These are phyloP conservation scores for Malaclemys terrapin DNA, from an alignment of 2,113 vertebrate genomes.

Conservation along the genomic window DNA sequence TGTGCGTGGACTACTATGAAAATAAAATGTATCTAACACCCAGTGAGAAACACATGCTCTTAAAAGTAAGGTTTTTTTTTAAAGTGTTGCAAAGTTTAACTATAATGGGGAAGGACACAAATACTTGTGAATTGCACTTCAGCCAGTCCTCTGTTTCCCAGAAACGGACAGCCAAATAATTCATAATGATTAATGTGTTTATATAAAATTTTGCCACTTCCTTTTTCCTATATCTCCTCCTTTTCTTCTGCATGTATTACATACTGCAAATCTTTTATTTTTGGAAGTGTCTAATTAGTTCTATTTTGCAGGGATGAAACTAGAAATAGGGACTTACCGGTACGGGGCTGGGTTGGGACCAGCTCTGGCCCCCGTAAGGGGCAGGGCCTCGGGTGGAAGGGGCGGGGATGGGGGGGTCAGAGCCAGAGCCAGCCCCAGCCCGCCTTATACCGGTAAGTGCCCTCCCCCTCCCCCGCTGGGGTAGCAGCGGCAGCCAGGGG, in stretches of 20 bases:
- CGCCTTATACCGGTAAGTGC: too few relatives aligned
- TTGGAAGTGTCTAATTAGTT: background rate
- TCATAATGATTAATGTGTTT: background rate
- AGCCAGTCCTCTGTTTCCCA: background rate
- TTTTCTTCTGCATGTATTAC: background rate
- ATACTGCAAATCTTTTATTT: background rate
- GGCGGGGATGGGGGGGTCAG: too few relatives aligned
- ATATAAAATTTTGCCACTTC: background rate
- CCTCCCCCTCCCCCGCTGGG: too few relatives aligned
- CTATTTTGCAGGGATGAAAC: background rate
- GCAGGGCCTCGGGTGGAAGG: too few relatives aligned
- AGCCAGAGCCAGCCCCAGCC: too few relatives aligned
- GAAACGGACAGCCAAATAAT: background rate
- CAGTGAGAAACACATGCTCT: slow-evolving; percentile 96
- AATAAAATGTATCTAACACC: slow-evolving; percentile 98
- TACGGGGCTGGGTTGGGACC: too few relatives aligned
- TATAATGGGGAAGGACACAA: background rate
- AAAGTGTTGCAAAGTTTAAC: background rate
- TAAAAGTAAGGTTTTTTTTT: slow-evolving; percentile 86
- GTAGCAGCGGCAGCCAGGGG: too few relatives aligned
- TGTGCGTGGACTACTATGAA: slow-evolving; percentile 97
- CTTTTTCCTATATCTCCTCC: background rate
- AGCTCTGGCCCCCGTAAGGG: too few relatives aligned
- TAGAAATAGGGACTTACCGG: too few relatives aligned
- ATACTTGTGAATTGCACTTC: background rate